Conservation (phyloP, 2,888 invertebrate genomes). For the Arenicola marina region DNA sequence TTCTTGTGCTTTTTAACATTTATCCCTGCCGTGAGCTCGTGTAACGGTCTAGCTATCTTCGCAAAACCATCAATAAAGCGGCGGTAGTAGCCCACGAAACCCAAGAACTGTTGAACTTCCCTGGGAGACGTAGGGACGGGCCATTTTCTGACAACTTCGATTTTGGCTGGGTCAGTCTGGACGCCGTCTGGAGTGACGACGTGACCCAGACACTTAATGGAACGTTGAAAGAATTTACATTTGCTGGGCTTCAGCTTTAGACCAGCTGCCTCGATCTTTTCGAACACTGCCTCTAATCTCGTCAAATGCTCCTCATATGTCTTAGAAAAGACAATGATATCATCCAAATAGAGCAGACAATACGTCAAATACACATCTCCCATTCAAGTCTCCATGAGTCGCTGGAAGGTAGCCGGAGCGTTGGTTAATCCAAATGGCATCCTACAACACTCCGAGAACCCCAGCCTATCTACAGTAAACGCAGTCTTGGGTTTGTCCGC, state of each 20-base stretch:
- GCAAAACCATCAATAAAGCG: not conserved
- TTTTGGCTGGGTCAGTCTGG: too few species aligned
- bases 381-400: not conserved
- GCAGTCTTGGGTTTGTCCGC: not conserved
- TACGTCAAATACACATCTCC: not conserved
- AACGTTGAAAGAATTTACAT: too few species aligned
- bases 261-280: too few species aligned
- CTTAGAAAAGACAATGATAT: too few species aligned
- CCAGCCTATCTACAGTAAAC: not conserved
- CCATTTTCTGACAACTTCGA: too few species aligned
- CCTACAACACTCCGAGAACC: not conserved
- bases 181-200: too few species aligned
- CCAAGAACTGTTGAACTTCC: not conserved
- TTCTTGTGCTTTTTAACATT: not conserved
- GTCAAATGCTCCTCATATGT: too few species aligned
- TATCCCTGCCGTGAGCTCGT: not conserved
- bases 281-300: too few species aligned
- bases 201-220: too few species aligned
- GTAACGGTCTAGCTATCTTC: not conserved
- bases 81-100: not conserved
- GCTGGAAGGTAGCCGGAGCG: not conserved
- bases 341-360: not conserved
- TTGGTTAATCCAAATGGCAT: conserved; percentile 1
- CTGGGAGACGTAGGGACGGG: not conserved
- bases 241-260: too few species aligned